Evolutionary conservation across 2,888 invertebrate species (phyloP), one percentile per base, ranked within the genome.

Genomic region (Metopia argyrocephala): DNA sequence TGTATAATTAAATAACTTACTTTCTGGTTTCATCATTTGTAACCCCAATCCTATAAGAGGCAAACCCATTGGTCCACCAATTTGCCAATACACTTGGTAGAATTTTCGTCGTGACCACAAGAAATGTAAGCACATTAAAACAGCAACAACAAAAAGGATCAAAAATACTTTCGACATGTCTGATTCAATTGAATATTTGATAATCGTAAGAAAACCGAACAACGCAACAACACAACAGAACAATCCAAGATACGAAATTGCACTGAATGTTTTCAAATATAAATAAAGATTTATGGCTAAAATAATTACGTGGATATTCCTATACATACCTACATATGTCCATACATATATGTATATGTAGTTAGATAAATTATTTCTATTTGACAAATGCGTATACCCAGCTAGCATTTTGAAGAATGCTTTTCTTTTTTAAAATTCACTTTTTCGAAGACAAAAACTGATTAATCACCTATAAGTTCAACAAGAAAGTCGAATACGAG

Each of bases 21-120:
- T 86, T 79, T 89, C 87, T 12, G 90, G 89, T 83, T 87, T 86
- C 89, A 86, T 87, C 88, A 89, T 88, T 64, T 88, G 84, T 54
- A 87, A 73, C 0, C 88, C 90, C 81, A 89, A 78, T 27, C 89
- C 90, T 9, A 89, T 83, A n/a, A 89, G 83, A 0, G 89, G 89
- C 78, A 88, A 83, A 3, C 90, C 90, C n/a, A 86, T 31, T 2
- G 90, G 89, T 2, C 90, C 89, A 12, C 85, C 85, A 21, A 89
- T 50, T 45, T 89, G 85, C 85, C 85, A 87, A 20, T 88, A 89
- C 0, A 84, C 85, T 65, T 78, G 85, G 38, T 89, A 89, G 50
- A 84, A 89, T 23, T 85, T 85, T 6, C 90, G 83, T 5, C 90
- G 86, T 12, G 86, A 86, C 90, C 90, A 89, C 21, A 89, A 73